Conservation (phyloP, 2,113 vertebrate genomes). For the Struthidea cinerea region DNA sequence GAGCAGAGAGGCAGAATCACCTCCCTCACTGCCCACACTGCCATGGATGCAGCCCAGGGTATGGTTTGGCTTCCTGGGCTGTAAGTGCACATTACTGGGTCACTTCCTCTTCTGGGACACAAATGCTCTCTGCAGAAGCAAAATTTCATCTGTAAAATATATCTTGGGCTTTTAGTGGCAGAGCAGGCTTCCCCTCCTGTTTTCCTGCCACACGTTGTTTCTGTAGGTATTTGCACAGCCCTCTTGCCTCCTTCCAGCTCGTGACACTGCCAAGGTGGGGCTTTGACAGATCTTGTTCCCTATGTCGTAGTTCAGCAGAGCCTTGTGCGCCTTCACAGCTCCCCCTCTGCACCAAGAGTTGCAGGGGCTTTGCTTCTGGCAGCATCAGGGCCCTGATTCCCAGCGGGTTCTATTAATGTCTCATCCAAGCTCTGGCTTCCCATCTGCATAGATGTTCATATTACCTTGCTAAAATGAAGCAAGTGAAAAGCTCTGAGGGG, state of each 20-base stretch:
- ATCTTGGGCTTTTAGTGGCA: not conserved
- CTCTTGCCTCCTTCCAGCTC: not conserved
- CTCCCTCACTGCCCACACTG: not conserved
- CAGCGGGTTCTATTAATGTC: not conserved
- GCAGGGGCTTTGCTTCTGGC: not conserved
- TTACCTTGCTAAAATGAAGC: not conserved
- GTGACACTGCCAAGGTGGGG: rapidly evolving
- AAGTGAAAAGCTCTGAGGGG: conserved; percentile 33
- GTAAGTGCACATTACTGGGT: not conserved
- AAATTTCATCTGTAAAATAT: not conserved
- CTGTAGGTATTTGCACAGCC: not conserved
- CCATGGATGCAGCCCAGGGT: not conserved
- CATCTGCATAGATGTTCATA: not conserved
- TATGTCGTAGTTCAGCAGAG: not conserved
- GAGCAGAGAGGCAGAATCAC: not conserved
- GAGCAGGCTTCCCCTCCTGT: not conserved
- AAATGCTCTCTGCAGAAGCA: not conserved
- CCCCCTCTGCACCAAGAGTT: rapidly evolving
- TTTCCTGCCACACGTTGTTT: not conserved
- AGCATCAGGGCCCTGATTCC: not conserved
- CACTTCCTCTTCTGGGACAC: not conserved
- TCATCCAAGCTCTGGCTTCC: not conserved
- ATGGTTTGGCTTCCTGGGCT: not conserved
- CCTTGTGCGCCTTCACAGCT: not conserved
- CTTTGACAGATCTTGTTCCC: not conserved